phyloP scores from a whole-genome alignment of 2,113 vertebrate species.

The Ceratotherium simum region DNA sequence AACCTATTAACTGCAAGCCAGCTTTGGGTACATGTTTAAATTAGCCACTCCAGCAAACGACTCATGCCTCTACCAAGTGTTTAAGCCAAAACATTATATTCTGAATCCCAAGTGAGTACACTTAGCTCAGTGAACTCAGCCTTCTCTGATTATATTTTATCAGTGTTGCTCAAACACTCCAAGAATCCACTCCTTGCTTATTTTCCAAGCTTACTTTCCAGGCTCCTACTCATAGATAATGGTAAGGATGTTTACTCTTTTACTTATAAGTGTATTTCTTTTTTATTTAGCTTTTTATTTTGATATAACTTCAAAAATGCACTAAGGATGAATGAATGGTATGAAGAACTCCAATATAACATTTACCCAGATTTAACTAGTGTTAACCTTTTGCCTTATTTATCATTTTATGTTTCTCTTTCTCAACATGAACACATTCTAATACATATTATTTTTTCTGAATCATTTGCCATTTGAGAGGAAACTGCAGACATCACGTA shows the following conservation, averaged over 20 bases:
- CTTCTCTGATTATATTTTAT: conserved; percentile 16
- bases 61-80: background rate
- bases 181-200: background rate
- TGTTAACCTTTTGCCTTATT: background rate
- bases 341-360: background rate
- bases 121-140: background rate
- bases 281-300: conserved; percentile 16
- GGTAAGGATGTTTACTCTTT: background rate
- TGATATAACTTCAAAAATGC: conserved; percentile 8
- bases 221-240: background rate
- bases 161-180: background rate
- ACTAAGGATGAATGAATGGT: background rate
- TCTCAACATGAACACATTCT: background rate
- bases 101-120: background rate
- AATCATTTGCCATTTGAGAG: conserved; percentile 34
- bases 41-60: background rate
- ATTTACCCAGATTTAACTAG: background rate
- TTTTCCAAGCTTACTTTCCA: background rate
- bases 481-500: background rate
- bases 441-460: background rate
- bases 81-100: background rate
- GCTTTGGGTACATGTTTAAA: background rate
- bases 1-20: background rate
- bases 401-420: background rate
- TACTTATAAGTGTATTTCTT: background rate